These are phyloP conservation scores for Archaeoteleia sp. DNA, from an alignment of 2,888 invertebrate genomes.

Conservation along the genomic window DNA sequence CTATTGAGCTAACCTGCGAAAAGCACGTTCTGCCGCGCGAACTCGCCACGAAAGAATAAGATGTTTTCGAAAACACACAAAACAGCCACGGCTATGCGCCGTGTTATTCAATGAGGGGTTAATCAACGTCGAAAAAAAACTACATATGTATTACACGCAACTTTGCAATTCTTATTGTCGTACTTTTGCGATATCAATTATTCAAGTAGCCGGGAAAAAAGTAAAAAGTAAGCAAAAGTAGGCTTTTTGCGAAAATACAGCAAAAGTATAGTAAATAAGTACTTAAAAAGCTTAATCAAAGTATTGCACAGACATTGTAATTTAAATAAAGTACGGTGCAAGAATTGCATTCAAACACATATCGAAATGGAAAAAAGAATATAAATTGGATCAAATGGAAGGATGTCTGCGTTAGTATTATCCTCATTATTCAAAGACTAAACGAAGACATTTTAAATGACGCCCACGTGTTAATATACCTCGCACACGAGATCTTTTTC, in stretches of 20 bases:
- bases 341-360: neutral
- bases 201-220: slow-evolving; percentile 22
- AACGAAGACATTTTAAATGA: slow-evolving; percentile 8
- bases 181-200: slow-evolving; percentile 22
- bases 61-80: slow-evolving; percentile 17
- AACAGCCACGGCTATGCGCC: slow-evolving; percentile 7
- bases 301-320: neutral
- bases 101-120: slow-evolving; percentile 3
- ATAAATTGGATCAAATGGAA: slow-evolving; percentile 7
- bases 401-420: slow-evolving; percentile 3
- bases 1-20: slow-evolving; percentile 20
- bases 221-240: neutral
- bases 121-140: slow-evolving; percentile 14
- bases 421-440: slow-evolving; percentile 3
- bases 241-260: neutral
- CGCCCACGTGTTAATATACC: slow-evolving; percentile 8
- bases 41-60: slow-evolving; percentile 8
- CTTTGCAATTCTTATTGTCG: slow-evolving; percentile 19
- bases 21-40: slow-evolving; percentile 15
- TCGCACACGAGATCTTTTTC: slow-evolving; percentile 11
- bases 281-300: neutral
- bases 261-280: neutral
- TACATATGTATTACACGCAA: slow-evolving; percentile 5
- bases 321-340: neutral
- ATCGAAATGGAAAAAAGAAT: neutral